A percentile compares a stretch with the other conserved stretches of the same genome.
These are phyloP conservation scores for Aselliscus stoliczkanus DNA, from an alignment of 2,797 vertebrate genomes.

Conservation along the genomic window DNA sequence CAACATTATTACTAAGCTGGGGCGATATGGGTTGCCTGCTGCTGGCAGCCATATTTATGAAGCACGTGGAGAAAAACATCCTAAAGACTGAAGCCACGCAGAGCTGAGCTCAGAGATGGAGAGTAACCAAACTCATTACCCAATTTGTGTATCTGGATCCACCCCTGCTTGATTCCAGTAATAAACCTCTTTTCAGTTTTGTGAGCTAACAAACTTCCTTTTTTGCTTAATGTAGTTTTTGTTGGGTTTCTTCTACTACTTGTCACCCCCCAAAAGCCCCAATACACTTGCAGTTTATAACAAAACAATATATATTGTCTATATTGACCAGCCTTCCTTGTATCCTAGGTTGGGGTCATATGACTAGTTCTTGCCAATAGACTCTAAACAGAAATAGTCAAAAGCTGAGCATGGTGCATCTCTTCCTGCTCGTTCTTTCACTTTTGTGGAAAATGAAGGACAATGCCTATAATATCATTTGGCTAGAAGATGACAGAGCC, in stretches of 20 bases:
- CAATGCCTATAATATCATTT: not conserved
- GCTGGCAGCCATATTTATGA: slow-evolving; percentile 35
- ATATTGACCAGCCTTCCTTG: not conserved
- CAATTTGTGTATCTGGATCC: not conserved
- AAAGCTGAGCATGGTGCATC: not conserved
- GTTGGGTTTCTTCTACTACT: not conserved
- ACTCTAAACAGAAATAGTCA: not conserved
- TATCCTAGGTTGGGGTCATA: not conserved
- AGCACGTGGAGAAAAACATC: not conserved
- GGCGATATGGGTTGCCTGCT: not conserved
- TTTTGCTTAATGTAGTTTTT: not conserved
- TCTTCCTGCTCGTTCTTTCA: not conserved
- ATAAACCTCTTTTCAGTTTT: slow-evolving; percentile 17
- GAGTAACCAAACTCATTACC: not conserved
- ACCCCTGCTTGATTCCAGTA: not conserved
- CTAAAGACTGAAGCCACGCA: not conserved
- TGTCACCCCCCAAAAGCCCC: not conserved
- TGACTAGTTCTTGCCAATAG: not conserved
- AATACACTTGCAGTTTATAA: not conserved
- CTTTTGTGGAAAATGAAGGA: not conserved
- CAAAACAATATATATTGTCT: not conserved
- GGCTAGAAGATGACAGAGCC: not conserved
- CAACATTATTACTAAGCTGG: not conserved
- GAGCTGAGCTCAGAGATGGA: slow-evolving; percentile 20
- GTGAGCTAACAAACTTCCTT: not conserved